Conservation (phyloP, 1,140 invertebrate species). For the Sarcophaga peregrina region DNA sequence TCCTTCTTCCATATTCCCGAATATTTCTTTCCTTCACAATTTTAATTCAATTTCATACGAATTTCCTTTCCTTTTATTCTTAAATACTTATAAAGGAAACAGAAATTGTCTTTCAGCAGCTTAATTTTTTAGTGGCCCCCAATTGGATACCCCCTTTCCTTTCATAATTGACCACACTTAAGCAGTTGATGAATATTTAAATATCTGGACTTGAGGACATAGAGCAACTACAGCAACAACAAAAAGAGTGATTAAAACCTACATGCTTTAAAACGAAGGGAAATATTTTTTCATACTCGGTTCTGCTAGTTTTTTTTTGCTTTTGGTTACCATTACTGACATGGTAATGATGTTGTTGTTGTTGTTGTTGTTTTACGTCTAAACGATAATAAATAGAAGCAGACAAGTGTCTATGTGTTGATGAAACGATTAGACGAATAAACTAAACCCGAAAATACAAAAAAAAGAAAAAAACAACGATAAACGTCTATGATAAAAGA, state of each 20-base stretch:
- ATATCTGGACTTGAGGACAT: neutral
- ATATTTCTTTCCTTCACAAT: too few relatives aligned
- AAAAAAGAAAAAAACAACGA: neutral
- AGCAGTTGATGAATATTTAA: conserved; percentile 35
- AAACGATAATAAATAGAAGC: neutral
- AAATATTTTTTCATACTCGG: conserved; percentile 19
- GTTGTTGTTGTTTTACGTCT: too few relatives aligned
- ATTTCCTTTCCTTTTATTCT: too few relatives aligned
- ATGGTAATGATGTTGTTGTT: neutral
- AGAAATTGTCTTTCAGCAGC: too few relatives aligned
- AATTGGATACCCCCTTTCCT: neutral
- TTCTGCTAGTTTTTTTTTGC: neutral
- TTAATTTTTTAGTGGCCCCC: too few relatives aligned
- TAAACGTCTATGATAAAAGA: conserved; percentile 12
- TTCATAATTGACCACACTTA: conserved; percentile 37
- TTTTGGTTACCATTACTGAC: neutral
- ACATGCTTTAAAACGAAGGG: conserved; percentile 15
- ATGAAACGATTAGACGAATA: conserved; percentile 39
- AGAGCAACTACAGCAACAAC: neutral
- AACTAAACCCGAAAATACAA: conserved; percentile 14
- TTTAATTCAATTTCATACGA: too few relatives aligned
- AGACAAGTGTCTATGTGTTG: neutral
- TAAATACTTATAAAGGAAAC: too few relatives aligned
- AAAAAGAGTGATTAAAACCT: conserved; percentile 24
- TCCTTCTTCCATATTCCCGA: too few relatives aligned